Evolutionary conservation across 1,140 invertebrate species (phyloP), one percentile per base, ranked within the genome.

Genomic region (Lepidotrigona ventralis): DNA sequence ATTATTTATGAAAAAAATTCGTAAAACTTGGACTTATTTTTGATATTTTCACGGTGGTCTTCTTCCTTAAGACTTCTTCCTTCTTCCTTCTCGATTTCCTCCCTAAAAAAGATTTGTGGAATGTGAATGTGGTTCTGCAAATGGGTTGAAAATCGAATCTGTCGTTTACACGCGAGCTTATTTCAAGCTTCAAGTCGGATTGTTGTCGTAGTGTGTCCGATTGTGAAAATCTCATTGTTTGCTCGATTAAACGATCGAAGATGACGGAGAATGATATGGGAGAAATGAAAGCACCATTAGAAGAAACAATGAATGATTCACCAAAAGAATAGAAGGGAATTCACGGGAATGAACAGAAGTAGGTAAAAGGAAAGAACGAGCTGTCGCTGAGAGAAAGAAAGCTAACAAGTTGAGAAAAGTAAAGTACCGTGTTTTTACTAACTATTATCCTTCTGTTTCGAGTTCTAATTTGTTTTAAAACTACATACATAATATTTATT

Each of bases 81-180:
- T 33, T 33, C 33, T 33, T 33, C 33, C 33, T 29, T 29, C 8
- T 11, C 53, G 33, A 70, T 60, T 66, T 21, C 19, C 4, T n/a
- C 39, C 17, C 5, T 4, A 26, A 6, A 15, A n/a, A 29, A n/a
- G n/a, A n/a, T 51, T 33, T n/a, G 19, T 39, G 46, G 39, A 64
- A 71, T 39, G 39, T 33, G 68, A 63, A 26, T 54, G 69, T 26
- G 46, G 58, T 71, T n/a, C 23, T 12, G 78, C 56, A 51, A 79
- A 85, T 74, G 66, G 83, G 58, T 54, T 76, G 85, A 83, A 86
- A 84, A 86, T 86, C 82, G 82, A 86, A 86, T 84, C 82, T 86
- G 82, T 86, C 85, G 82, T 84, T 53, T 21, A 70, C 85, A 86
- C 75, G 85, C 85, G 29, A 66, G 82, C 46, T n/a, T n/a, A 63